Base-by-base conservation (phyloP, 2,113 vertebrate species). In the Meriones unguiculatus region DNA sequence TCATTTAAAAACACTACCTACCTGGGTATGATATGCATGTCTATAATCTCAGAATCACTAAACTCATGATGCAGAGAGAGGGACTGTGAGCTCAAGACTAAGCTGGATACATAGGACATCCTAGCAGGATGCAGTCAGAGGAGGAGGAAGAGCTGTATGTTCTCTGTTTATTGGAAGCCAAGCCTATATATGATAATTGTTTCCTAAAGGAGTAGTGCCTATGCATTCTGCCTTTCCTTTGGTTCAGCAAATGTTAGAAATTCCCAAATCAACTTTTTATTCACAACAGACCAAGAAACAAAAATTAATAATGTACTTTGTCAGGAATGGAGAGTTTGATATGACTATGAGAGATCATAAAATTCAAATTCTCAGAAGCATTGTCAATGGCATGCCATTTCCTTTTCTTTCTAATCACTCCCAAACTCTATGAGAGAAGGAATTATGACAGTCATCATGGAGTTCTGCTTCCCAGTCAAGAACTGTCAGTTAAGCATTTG, bases 361-460 rank as follows among this genome's bases (percentile, higher is more conserved):
- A 30, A 87, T 65, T 50, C 24, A 94, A 28, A 30, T 90, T 82
- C 30, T 89, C 18, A 77, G 67, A 96, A 94, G 59, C 76, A 57
- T 3, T 52, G 18, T 59, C 57, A 46, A 35, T 65, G 1, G 5
- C 89, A 7, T 70, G 10, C 6, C 46, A 22, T 89, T 91, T 69
- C 65, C 20, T 94, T 22, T 14, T 54, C 18, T 80, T 69, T 72
- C 9, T 28, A 20, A 69, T 73, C 7, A 75, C 35, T 69, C n/a
- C 12, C 22, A 72, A 59, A 32, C 32, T 28, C 6, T 14, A 20
- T 62, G 28, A 95, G 72, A 50, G 18, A 81, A 88, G 15, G 22
- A 77, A 75, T 72, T 87, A 86, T 93, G 89, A 59, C 94, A 93
- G 52, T 62, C n/a, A 32, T 67, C 18, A 88, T 14, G 67, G 12